A percentile compares a stretch with the other conserved stretches of the same genome.
These are phyloP conservation scores for Anguilla obscura DNA, from an alignment of 2,797 vertebrate species.

Conservation along the genomic window DNA sequence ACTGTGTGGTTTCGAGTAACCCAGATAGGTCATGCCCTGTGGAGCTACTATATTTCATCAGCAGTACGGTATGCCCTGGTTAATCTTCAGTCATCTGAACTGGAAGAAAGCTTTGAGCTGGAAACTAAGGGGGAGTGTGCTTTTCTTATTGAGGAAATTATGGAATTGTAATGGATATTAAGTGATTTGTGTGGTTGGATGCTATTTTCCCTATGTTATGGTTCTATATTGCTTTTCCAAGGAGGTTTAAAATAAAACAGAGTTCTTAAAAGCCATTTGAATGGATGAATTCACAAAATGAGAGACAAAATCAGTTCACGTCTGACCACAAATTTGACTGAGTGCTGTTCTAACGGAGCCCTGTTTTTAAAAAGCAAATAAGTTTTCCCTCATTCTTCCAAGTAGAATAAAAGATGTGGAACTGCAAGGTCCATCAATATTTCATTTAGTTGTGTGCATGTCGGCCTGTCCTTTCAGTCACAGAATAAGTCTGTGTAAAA, in stretches of 20 bases:
- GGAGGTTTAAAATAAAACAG: background rate
- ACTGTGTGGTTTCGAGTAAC: conserved; percentile 4
- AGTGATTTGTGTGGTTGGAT: background rate
- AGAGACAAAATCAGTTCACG: background rate
- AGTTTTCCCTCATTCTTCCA: background rate
- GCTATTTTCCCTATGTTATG: background rate
- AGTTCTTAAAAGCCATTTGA: background rate
- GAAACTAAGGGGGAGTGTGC: background rate
- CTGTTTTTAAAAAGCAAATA: background rate
- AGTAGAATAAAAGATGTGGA: background rate
- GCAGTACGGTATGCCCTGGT: background rate
- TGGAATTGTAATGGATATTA: conserved; percentile 15
- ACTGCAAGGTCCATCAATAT: background rate
- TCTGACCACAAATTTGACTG: background rate
- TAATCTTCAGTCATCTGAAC: background rate
- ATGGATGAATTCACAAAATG: background rate
- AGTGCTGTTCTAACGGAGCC: background rate
- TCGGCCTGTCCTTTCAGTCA: background rate
- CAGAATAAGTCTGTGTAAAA: background rate
- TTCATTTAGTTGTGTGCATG: background rate
- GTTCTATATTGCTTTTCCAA: background rate
- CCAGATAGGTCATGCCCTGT: background rate
- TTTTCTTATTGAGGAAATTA: background rate
- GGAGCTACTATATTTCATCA: conserved; percentile 9
- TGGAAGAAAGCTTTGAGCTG: background rate